Evolutionary conservation across 2,797 vertebrate species (phyloP).

Genomic region (Arctocebus calabarensis): DNA sequence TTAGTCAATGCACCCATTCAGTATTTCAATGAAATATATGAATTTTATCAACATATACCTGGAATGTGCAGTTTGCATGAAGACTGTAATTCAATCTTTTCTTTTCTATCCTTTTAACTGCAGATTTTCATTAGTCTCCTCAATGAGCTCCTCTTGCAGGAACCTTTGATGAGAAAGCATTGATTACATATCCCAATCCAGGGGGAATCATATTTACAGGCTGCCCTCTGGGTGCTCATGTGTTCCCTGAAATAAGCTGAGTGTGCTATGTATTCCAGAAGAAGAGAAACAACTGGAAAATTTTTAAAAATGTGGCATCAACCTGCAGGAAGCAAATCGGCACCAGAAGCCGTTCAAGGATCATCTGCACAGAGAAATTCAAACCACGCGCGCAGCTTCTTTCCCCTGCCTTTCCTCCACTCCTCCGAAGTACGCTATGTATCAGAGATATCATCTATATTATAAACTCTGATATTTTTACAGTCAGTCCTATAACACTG

Average conservation of each 20-base stretch:
- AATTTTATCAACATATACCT: neutral
- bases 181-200: neutral
- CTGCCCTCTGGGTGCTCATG: neutral
- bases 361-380: neutral
- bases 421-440: slow-evolving; percentile 14
- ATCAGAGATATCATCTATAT: neutral
- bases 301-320: neutral
- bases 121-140: neutral
- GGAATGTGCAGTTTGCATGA: neutral
- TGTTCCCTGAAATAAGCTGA: neutral
- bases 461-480: neutral
- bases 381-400: neutral
- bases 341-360: neutral
- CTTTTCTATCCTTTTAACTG: neutral
- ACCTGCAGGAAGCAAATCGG: neutral
- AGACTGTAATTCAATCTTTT: neutral
- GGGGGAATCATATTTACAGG: neutral
- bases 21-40: neutral
- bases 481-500: neutral
- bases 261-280: neutral
- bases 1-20: too few relatives aligned
- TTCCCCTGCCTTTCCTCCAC: neutral
- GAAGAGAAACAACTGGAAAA: neutral
- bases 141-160: neutral
- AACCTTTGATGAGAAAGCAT: neutral